Evolutionary conservation across 2,888 invertebrate species (phyloP), one percentile per base, ranked within the genome.

Genomic region (Drosophila lutescens): DNA sequence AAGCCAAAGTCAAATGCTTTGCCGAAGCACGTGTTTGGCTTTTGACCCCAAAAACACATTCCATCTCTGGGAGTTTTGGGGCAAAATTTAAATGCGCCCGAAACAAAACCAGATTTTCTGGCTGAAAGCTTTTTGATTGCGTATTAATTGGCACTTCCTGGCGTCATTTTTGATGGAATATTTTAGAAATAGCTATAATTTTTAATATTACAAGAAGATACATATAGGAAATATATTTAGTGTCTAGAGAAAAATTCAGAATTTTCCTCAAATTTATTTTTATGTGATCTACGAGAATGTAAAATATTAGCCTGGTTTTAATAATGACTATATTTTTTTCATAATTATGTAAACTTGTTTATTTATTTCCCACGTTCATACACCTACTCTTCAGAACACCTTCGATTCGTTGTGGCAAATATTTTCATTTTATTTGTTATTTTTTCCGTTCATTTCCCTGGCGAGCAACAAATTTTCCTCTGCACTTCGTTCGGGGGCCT

Each of bases 81-180:
- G 12, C 4, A 46, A 38, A 65, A 34, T 40, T 38, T 10, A 46
- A 62, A 36, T 23, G 44, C 44, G 20, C 17, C 53, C 13, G 30
- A 66, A 49, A 26, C 17, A 10, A 12, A 51, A 41, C 15, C 46
- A 44, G 55, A 65, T 65, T 53, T 34, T 17, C 32, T 23, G 32
- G 49, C 26, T 55, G 43, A 69, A 49, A 43, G 50, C 43, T 36
- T 53, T 67, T 80, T 71, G 75, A 80, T 74, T 69, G 67, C 67
- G 38, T 65, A 65, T 67, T 66, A 62, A 79, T 77, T 70, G 44
- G 41, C 67, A 17, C 30, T 63, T 60, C 38, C 17, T 36, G 60
- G 38, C 30, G n/a, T 20, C 13, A 26, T 49, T 15, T 49, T n/a
- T 49, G 3, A 3, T 20, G 3, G 20, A 49, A 17, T 12, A 32